Evolutionary conservation across 2,797 vertebrate species (phyloP).

Genomic region (Aulostomus chinensis): DNA sequence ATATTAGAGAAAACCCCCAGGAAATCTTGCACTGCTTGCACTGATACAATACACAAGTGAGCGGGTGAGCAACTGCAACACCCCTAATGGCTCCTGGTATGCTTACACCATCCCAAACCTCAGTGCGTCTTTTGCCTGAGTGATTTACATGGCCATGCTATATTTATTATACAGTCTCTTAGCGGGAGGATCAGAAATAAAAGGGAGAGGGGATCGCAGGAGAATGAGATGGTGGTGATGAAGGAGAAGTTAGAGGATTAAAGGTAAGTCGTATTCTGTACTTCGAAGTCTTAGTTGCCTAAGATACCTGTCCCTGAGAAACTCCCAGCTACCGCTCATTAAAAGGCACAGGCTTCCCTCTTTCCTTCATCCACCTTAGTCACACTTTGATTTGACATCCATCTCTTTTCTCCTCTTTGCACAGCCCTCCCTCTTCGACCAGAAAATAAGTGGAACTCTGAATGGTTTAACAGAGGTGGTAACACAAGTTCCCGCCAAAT

Average conservation of each 20-base stretch:
- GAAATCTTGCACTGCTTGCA: no score
- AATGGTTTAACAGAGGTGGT: slow-evolving; percentile 18
- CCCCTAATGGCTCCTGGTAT: background rate
- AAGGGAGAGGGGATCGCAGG: slow-evolving; percentile 3
- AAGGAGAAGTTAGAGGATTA: slow-evolving; percentile 3
- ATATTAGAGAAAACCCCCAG: no score
- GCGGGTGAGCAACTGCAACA: background rate
- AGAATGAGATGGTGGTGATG: slow-evolving; percentile 11
- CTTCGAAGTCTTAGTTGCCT: slow-evolving; percentile 13
- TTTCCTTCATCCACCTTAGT: background rate
- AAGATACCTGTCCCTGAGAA: slow-evolving; percentile 14
- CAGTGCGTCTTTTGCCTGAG: background rate
- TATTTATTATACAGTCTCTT: slow-evolving; percentile 3
- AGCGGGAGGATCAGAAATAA: background rate
- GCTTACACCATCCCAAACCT: background rate
- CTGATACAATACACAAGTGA: no score
- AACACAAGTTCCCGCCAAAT: slow-evolving; percentile 22
- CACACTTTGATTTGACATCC: slow-evolving; percentile 12
- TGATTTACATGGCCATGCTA: background rate
- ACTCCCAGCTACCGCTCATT: background rate
- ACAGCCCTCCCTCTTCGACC: background rate
- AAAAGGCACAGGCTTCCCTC: background rate
- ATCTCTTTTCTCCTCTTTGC: slow-evolving; percentile 14
- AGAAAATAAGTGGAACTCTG: slow-evolving; percentile 18
- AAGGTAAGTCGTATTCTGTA: background rate